Base-by-base conservation (phyloP, 2,888 invertebrate species). In the Scotopteryx bipunctaria region DNA sequence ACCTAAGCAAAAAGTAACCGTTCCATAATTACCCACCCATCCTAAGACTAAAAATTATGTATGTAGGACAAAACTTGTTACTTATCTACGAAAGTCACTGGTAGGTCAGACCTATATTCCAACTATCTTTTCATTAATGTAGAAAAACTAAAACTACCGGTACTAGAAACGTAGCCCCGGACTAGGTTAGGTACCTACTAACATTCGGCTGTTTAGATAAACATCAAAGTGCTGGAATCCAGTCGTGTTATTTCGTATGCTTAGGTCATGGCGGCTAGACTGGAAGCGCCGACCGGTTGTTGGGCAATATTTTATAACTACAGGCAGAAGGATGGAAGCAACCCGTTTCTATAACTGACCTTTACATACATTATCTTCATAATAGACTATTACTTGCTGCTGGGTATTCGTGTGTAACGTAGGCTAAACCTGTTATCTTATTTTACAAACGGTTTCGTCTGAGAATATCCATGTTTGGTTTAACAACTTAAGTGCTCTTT, bases 271-370 rank as follows among this genome's bases (percentile, higher is more conserved):
- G 58, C 57, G 55, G 61, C 63, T 61, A 42, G 61, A 66, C 66
- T 66, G 60, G 65, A 63, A 66, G 60, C 57, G 61, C 47, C 62
- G 67, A 49, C 44, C 48, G 54, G 68, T 72, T 73, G 61, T 70
- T 66, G 62, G 57, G 71, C 69, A 72, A 73, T 64, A 35, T 51
- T 53, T 41, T 55, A 55, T 54, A 47, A 55, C 48, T 41, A 55
- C 52, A 53, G 35, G 49, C 61, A 56, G 53, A 59, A 63, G 60
- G 64, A 60, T 59, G 63, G 47, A 61, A 61, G 57, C 59, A 69
- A 71, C 66, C 67, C 58, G 70, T 70, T 73, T 55, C 67, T 66
- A 61, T 62, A 55, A 59, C 61, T 69, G 69, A 69, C 73, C 68
- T 75, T 71, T 71, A 57, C 52, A 58, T 51, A 59, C 43, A 43